phyloP scores from a whole-genome alignment of 2,888 invertebrate species.

The Cotesia congregata region DNA sequence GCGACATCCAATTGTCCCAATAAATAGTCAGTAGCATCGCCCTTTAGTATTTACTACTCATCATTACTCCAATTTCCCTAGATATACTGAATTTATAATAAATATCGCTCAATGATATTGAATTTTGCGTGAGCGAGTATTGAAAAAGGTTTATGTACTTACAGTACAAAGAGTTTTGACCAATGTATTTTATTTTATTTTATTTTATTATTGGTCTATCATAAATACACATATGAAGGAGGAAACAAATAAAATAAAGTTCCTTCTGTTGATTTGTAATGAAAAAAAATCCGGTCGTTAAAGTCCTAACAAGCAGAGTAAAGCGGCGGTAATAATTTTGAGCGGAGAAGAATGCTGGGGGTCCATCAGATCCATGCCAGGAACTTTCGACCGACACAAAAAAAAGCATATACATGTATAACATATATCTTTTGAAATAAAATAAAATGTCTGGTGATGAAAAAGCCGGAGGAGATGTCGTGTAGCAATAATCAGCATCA shows the following conservation, averaged over 20 bases:
- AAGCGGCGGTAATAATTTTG: background rate
- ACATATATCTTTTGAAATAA: background rate
- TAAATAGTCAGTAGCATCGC: background rate
- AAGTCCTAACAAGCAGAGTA: background rate
- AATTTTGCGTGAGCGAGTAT: background rate
- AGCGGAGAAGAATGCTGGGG: background rate
- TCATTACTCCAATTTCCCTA: background rate
- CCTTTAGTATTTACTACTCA: background rate
- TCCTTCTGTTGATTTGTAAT: background rate
- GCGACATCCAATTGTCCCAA: background rate
- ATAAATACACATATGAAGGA: no score
- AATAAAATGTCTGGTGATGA: background rate
- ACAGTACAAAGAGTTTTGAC: background rate
- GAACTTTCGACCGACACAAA: no score
- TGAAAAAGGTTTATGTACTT: background rate
- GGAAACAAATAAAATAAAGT: background rate
- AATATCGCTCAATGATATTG: background rate
- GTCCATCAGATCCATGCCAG: background rate
- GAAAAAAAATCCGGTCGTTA: background rate
- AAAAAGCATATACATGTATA: background rate
- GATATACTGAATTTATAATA: background rate
- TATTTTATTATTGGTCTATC: no score
- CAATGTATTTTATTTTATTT: background rate
- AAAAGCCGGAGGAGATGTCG: background rate
- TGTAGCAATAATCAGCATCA: background rate